Percentiles rank a stretch among this genome's conserved stretches.
These are phyloP conservation scores for Phrynocephalus forsythii DNA, from an alignment of 2,797 vertebrate genomes.

Conservation along the genomic window DNA sequence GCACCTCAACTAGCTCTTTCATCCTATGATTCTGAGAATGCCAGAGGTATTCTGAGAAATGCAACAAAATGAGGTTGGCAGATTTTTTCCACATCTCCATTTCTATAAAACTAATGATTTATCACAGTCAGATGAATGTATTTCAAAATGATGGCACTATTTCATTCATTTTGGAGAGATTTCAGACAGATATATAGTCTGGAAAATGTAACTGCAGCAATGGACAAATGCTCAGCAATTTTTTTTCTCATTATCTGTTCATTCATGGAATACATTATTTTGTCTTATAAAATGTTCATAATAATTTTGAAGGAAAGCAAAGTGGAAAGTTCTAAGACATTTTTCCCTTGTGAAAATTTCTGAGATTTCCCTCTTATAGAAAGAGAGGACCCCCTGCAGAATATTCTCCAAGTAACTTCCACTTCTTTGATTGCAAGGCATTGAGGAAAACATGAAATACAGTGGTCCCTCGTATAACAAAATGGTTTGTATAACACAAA, in stretches of 20 bases:
- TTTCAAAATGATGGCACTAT: neutral
- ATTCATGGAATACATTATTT: neutral
- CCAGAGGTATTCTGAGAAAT: neutral
- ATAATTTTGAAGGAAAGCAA: neutral
- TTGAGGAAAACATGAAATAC: too few species aligned
- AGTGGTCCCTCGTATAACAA: too few species aligned
- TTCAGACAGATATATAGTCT: constrained; percentile 1
- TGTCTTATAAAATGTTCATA: neutral
- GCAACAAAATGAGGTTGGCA: neutral
- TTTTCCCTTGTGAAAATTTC: neutral
- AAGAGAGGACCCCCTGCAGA: neutral
- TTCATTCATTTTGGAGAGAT: neutral
- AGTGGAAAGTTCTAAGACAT: neutral
- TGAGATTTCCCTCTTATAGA: neutral
- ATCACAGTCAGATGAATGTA: neutral
- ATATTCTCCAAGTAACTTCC: neutral
- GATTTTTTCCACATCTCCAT: neutral
- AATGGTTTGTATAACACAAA: too few species aligned
- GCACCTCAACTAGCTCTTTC: too few species aligned
- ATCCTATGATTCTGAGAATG: neutral
- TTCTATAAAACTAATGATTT: neutral
- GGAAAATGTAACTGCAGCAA: neutral
- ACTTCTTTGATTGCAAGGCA: too few species aligned
- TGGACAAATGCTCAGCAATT: neutral
- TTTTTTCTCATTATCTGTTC: neutral